Evolutionary conservation across 2,797 vertebrate species (phyloP), one percentile per base, ranked within the genome.

Genomic region (Naso thynnoides): DNA sequence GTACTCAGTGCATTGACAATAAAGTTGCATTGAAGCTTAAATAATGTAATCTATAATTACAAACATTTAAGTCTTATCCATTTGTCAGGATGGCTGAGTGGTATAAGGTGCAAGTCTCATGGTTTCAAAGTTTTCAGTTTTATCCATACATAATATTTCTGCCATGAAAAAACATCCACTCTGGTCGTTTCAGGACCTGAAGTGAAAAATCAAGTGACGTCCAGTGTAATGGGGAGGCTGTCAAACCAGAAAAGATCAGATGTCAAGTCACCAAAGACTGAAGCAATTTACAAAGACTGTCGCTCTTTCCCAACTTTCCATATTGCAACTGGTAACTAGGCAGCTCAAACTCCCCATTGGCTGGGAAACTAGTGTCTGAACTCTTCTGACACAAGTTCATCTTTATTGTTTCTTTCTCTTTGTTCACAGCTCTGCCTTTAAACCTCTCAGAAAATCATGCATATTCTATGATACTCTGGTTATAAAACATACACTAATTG

Each of bases 241-340:
- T 78, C 78, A 69, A 69, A 81, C 63, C 44, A 70, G 65, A 73
- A 53, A 68, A 78, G 61, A 85, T 73, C 50, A 76, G 68, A 70
- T 68, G 82, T 88, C 85, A 80, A 78, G 87, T 87, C 81, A 82
- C 57, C 60, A 73, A 79, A 72, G 54, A 64, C 55, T 78, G 77
- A 78, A 66, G 73, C 80, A 68, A 75, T 80, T 80, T 64, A 81
- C 74, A 75, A 73, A 82, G 60, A 70, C 47, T 47, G 33, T 55
- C 70, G 52, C 49, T 60, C 67, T 58, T 66, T 55, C 41, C 54
- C 14, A 66, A 61, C 64, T 84, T 75, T 65, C 36, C 36, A 59
- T 10, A 33, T 60, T 73, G 60, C 54, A 74, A 13, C 16, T 29
- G 47, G 81, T 85, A 81, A 62, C 82, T 70, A 79, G 60, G 76